Conservation (phyloP, 2,797 vertebrate species). For the Xiphorhynchus erythropygius region DNA sequence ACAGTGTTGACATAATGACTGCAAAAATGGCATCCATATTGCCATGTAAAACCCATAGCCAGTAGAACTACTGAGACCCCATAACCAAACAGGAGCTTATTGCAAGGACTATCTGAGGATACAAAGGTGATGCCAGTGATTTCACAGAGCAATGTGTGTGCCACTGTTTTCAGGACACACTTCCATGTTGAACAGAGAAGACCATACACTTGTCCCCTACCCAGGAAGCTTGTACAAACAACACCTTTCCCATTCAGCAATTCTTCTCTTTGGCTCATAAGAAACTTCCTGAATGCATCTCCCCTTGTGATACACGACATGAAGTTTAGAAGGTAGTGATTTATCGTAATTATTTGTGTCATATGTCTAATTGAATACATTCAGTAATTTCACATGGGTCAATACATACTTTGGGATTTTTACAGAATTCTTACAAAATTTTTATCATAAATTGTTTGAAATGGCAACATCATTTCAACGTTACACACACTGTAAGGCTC, state of each 20-base stretch:
- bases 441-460: neutral
- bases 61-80: neutral
- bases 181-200: neutral
- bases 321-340: neutral
- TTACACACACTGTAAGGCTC: neutral
- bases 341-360: neutral
- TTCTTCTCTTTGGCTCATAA: neutral
- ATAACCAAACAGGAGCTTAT: neutral
- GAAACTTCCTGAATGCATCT: neutral
- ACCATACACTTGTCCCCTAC: neutral
- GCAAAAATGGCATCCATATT: neutral
- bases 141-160: neutral
- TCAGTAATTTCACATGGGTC: neutral
- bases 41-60: neutral
- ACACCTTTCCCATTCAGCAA: neutral
- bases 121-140: neutral
- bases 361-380: neutral
- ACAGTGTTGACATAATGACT: neutral
- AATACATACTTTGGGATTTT: neutral
- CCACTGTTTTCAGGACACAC: neutral
- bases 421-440: neutral
- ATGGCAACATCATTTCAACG: neutral
- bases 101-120: neutral
- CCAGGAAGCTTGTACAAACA: neutral
- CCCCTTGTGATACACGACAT: neutral